Evolutionary conservation across 1,140 invertebrate genomes (phyloP), one percentile per base, ranked within the genome.

Genomic region (Musca vetustissima): DNA sequence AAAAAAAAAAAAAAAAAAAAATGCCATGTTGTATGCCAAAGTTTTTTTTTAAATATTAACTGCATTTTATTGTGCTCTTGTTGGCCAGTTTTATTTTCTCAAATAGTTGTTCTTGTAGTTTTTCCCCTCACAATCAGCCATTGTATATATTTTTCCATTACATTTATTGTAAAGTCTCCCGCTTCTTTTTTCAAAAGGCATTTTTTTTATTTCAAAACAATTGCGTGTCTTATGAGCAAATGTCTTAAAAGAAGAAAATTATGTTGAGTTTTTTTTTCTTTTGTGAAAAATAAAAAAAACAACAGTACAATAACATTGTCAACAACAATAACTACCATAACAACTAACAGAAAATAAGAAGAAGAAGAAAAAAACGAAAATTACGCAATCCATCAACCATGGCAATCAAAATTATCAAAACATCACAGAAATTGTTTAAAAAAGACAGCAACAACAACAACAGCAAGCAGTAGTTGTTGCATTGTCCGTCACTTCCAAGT

Each of bases 311-410:
- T 32, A 64, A 64, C 25, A 32, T 36, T 61, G 28, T 32, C 17
- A 61, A 32, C 14, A 61, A 61, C 14, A 47, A 64, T 21, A 64
- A 48, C 21, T n/a, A n/a, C n/a, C n/a, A n/a, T n/a, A 24, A 32
- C 14, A 32, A 32, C 21, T 47, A 43, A 32, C 1, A 3, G 1
- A 64, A 36, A 36, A 64, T 2, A 6, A 32, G 17, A 64, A 36
- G 13, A 59, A 59, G 28, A 65, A 48, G n/a, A n/a, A n/a, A n/a
- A n/a, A n/a, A n/a, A n/a, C n/a, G n/a, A 48, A 65, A 65, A 50
- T 65, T 65, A 50, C 64, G 64, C 48, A 65, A 65, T 65, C 64
- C 64, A 36, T 65, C 64, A 65, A 65, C 64, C 64, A 50, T 65
- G 64, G 64, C 64, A 65, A 65, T 65, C 64, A 65, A 65, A 65